Conservation (phyloP, 1,140 invertebrate genomes). For the Papilio helenus region DNA sequence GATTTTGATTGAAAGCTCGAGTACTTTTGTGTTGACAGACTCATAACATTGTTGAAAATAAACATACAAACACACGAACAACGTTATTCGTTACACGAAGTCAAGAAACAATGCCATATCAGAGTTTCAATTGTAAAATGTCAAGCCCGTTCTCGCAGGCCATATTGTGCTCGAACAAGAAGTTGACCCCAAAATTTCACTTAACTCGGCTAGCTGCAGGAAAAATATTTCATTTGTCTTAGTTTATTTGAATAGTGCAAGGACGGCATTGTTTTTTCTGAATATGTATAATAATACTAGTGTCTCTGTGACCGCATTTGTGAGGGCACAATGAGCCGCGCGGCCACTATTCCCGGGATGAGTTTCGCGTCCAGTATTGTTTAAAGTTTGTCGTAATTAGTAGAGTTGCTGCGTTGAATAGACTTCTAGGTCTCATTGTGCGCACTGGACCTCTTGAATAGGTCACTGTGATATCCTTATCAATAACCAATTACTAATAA, state of each 20-base stretch:
- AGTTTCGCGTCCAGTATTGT: slow-evolving; percentile 82
- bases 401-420: slow-evolving; percentile 74
- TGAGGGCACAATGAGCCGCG: slow-evolving; percentile 73
- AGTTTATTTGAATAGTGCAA: slow-evolving; percentile 77
- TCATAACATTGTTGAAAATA: slow-evolving; percentile 39
- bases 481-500: not conserved
- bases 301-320: slow-evolving; percentile 80
- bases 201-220: slow-evolving; percentile 46
- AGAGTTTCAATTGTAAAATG: slow-evolving; percentile 34
- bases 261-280: slow-evolving; percentile 78
- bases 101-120: slow-evolving; percentile 30
- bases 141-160: slow-evolving; percentile 33
- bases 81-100: slow-evolving; percentile 13
- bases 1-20: slow-evolving; percentile 55
- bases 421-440: slow-evolving; percentile 74
- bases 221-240: slow-evolving; percentile 79
- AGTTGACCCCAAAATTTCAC: slow-evolving; percentile 47
- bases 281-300: slow-evolving; percentile 79
- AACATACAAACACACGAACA: slow-evolving; percentile 29
- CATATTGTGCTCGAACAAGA: slow-evolving; percentile 35
- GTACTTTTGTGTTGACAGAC: slow-evolving; percentile 39
- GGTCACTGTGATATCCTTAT: slow-evolving; percentile 50
- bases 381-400: slow-evolving; percentile 83
- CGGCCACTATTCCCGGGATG: slow-evolving; percentile 76
- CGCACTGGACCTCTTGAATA: slow-evolving; percentile 60